Base-by-base conservation (phyloP, 2,888 invertebrate species). In the Chromoteleia sp. region DNA sequence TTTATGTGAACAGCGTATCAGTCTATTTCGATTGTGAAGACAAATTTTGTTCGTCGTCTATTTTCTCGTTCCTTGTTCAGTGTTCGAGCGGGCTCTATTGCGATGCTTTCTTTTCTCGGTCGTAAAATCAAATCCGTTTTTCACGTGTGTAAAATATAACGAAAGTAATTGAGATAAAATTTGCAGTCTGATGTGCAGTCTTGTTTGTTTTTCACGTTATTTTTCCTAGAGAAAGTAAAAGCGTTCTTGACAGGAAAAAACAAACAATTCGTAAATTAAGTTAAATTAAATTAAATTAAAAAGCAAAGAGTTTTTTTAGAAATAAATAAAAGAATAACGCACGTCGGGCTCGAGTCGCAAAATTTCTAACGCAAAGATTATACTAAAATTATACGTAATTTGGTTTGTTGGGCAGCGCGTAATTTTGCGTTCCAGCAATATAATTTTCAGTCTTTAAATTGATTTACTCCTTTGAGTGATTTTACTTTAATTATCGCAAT, bases 81-180 rank as follows among this genome's bases (percentile, higher is more conserved):
- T 17, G 36, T 73, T 59, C 70, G 68, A 48, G 61, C 68, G 65
- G 48, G 58, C 30, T 77, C 48, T 61, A 41, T 70, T 76, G 76
- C 68, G 39, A 70, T 54, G 68, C 63, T 70, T 54, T 45, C 12
- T 58, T 76, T 59, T 59, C 45, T 63, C 48, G 70, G 41, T 70
- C 30, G 77, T 77, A 56, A 77, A 77, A 77, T 77, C 77, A 77
- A 77, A 70, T 77, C 70, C 77, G 63, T 77, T 68, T 70, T 68
- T 76, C 58, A 68, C 61, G 70, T 50, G 52, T 63, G 45, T 48
- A 70, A 68, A 75, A 77, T 68, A 56, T 30, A 63, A 77, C 52
- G 63, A 77, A 77, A 56, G 54, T 77, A 70, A 77, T 77, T 70
- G 77, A 45, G 77, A 70, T 61, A 61, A 52, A 79, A 74, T 59